Base-by-base conservation (phyloP, 2,888 invertebrate genomes). In the Zygogramma bicolorata region DNA sequence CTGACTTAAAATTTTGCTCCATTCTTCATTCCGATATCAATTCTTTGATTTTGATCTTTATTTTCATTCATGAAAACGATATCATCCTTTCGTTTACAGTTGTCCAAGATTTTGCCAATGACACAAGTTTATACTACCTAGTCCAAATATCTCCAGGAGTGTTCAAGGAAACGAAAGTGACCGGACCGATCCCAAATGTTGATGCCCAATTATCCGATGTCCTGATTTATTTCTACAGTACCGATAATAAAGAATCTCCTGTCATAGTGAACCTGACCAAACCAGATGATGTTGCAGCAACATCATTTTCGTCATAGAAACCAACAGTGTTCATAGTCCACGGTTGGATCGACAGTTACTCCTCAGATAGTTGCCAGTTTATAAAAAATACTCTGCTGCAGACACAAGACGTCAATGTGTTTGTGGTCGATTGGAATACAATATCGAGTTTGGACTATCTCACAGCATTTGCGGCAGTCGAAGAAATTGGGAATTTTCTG, bases 341-440 rank as follows among this genome's bases (percentile, higher is more conserved):
- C 61, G 85, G 85, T 7, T 85, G 82, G 82, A 72, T 73, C 4
- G 82, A 82, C 57, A 57, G 80, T 27, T 62, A 77, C 46, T 59
- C 72, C 34, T 82, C 84, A 20, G 34, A 63, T 1, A 72, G 82
- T 10, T 79, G 79, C 66, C 73, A 70, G 10, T 15, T 70, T 0
- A 71, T 84, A 3, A 80, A 72, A 67, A 70, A 72, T 10, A 83
- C 84, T 2, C 63, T 81, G 18, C 62, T 84, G n/a, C 31, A 66
- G 8, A 65, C 31, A 8, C 59, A 74, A 8, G 81, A 85, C 68
- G 73, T 80, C 22, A 86, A 86, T 65, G 76, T 85, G 3, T 80
- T 86, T 49, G 81, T 85, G 4, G 84, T 84, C 2, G 84, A 85
- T 71, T 86, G 85, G 85, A 77, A 78, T 20, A 42, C 27, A n/a